Base-by-base conservation (phyloP, 2,113 vertebrate species). In the Tachysurus vachellii region DNA sequence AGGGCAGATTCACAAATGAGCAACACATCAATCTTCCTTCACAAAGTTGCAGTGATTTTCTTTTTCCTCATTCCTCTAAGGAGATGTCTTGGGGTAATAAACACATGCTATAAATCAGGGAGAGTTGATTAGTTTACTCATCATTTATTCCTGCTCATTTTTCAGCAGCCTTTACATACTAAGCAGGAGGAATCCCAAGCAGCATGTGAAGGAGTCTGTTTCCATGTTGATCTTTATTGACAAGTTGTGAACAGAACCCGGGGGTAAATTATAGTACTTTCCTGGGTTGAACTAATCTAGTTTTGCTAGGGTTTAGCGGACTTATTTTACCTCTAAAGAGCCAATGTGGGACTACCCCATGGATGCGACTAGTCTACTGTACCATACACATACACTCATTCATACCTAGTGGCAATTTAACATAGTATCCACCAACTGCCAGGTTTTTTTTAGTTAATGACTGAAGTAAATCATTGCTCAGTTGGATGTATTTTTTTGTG, bases 111-210 rank as follows among this genome's bases (percentile, higher is more conserved):
- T 80, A 80, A 80, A 42, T 80, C 54, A 80, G 79, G 11, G 31
- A 61, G 31, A 80, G 79, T 80, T 80, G 54, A 80, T 80, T 80
- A 80, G 79, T 80, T 80, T 80, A 80, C 17, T 80, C 54, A 59
- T 80, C 56, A 59, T 61, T 36, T 80, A 80, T 42, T 80, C 79
- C 31, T 59, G 28, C 54, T 80, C 79, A 80, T 80, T 80, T 59
- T 80, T 80, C 79, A 59, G 8, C 26, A 80, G 56, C 31, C 17
- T 36, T 80, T 5, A 59, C 79, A 59, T 80, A 59, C 54, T 36
- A 80, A 80, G 54, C 53, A 36, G 77, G 54, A 36, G 54, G 28
- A 80, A 36, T 80, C 77, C n/a, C 17, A 59, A 42, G 77, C n/a
- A 80, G n/a, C 77, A 80, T 42, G 16, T 42, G 31, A 14, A 7